Base-by-base conservation (phyloP, 2,888 invertebrate genomes). In the Nebria brevicollis region DNA sequence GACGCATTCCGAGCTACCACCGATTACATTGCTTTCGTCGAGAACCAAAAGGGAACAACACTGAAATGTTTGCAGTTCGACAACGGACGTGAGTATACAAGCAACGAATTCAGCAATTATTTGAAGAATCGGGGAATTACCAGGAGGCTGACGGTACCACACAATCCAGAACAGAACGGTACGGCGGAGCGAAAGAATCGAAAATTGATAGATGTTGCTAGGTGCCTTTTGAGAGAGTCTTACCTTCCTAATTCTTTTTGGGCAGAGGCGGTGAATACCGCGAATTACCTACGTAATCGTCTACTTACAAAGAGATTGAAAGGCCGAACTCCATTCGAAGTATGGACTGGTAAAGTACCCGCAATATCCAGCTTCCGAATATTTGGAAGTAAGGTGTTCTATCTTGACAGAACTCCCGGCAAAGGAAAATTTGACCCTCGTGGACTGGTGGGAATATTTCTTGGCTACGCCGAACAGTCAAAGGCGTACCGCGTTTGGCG, bases 401-500 rank as follows among this genome's bases (percentile, higher is more conserved):
- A 10, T 43, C 10, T 43, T 6, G 10, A 10, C 43, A 43, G 43
- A 43, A 10, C 6, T 8, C 43, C 43, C 1, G 43, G 66, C 66
- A 66, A 66, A 20, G 66, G 66, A 20, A 66, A 66, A 13, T 66
- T 66, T 20, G 66, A 66, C 6, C 11, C n/a, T 15, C 66, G 66
- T 0, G n/a, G 66, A 6, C 8, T 7, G 7, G 66, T 1, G 13
- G 66, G n/a, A 15, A 20, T 66, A 66, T 15, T 66, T 7, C 8
- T 66, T 7, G 66, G 66, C 8, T 86, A 86, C 68, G 81, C 84
- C 0, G 75, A 84, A 66, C 72, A 85, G 68, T 83, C n/a, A 0
- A 86, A 86, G 81, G 85, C 78, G 4, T 86, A 83, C 77, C 75
- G 85, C 82, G 76, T 86, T 2, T 85, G 83, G 83, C 65, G n/a